phyloP scores from a whole-genome alignment of 2,888 invertebrate genomes.

The Chalcis sispes region DNA sequence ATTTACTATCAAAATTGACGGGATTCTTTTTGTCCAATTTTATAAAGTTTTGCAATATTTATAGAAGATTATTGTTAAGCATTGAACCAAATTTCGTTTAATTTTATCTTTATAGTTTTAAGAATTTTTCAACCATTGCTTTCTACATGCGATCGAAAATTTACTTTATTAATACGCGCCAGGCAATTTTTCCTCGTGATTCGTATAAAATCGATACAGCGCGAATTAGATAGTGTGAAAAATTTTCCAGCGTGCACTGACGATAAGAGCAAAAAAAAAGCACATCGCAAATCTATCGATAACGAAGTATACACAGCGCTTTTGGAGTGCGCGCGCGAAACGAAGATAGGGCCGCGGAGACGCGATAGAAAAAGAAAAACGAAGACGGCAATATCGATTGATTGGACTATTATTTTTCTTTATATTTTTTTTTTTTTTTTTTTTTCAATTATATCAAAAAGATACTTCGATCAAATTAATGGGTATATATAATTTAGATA shows the following conservation, averaged over 20 bases:
- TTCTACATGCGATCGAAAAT: neutral
- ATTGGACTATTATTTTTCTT: slow-evolving; percentile 30
- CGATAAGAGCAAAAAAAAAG: slow-evolving; percentile 50
- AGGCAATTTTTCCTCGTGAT: slow-evolving; percentile 28
- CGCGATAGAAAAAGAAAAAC: no score
- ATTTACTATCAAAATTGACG: no score
- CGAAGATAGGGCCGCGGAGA: slow-evolving; percentile 22
- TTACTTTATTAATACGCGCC: slow-evolving; percentile 33
- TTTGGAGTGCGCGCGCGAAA: slow-evolving; percentile 1
- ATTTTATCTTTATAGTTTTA: no score
- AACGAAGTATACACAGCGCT: slow-evolving; percentile 41
- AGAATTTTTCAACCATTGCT: neutral
- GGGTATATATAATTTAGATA: no score
- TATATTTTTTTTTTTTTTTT: slow-evolving; percentile 31
- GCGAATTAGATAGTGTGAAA: slow-evolving; percentile 56
- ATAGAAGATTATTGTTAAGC: no score
- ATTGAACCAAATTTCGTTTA: no score
- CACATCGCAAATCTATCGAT: slow-evolving; percentile 46
- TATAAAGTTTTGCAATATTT: no score
- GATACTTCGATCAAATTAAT: no score
- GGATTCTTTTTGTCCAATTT: no score
- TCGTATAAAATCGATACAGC: slow-evolving; percentile 28
- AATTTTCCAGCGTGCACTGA: slow-evolving; percentile 53
- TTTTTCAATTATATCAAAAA: neutral
- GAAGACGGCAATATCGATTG: slow-evolving; percentile 52